phyloP scores from a whole-genome alignment of 2,113 vertebrate species.

The Rana temporaria region DNA sequence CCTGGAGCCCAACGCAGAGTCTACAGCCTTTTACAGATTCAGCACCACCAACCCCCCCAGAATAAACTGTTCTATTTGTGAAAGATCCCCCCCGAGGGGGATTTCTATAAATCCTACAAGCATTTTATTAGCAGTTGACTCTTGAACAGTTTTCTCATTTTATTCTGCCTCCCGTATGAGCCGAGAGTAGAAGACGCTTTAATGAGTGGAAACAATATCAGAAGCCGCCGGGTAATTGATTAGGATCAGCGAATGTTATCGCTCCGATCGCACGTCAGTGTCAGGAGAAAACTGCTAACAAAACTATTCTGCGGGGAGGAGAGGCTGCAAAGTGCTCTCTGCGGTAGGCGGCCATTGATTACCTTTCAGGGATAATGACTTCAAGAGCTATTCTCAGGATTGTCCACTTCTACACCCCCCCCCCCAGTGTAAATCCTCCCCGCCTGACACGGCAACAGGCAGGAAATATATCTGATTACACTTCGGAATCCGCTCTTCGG shows the following conservation, averaged over 20 bases:
- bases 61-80: no score
- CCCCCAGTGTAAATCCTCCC: constrained; percentile 70
- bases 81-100: no score
- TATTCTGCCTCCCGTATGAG: background rate
- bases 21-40: no score
- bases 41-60: no score
- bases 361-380: constrained; percentile 84
- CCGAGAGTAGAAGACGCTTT: constrained; percentile 33
- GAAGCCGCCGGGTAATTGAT: constrained; percentile 51
- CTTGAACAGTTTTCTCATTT: no score
- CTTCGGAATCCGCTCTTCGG: background rate
- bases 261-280: constrained; percentile 54
- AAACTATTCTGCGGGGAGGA: constrained; percentile 76
- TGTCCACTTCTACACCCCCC: constrained; percentile 68
- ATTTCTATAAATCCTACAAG: no score
- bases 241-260: constrained; percentile 49
- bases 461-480: constrained; percentile 27
- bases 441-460: constrained; percentile 22
- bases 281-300: constrained; percentile 60
- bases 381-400: constrained; percentile 71
- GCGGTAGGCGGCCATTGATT: constrained; percentile 83
- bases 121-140: no score
- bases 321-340: constrained; percentile 76
- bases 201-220: constrained; percentile 52
- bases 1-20: no score